Base-by-base conservation (phyloP, 2,113 vertebrate species). In the Microcebus jonahi region DNA sequence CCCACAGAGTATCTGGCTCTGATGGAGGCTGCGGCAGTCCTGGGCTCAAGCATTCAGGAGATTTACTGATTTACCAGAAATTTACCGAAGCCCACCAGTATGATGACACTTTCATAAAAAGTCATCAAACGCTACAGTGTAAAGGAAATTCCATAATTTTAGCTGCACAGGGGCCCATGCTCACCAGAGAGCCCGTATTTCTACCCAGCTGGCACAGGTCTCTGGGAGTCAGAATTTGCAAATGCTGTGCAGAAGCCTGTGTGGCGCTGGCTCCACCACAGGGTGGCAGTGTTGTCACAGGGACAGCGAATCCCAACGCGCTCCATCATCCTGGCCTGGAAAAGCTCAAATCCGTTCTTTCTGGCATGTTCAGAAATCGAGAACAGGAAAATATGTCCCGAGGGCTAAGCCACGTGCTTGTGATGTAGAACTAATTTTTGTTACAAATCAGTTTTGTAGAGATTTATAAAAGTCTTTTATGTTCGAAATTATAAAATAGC, bases 221-320 rank as follows among this genome's bases (percentile, higher is more conserved):
- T n/a, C 45, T 5, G 2, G 53, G 0, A 6, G 42, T 5, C 5
- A 73, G 88, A 48, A 20, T 18, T 3, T 12, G 2, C 1, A 29
- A 45, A 27, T 9, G 1, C 10, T n/a, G 27, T 36, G 0, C 0
- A 12, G 4, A 48, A 76, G 17, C 1, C 8, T 50, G 50, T 63
- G 68, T 55, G 39, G 61, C 80, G 13, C 81, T 1, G 0, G 23
- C 4, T 76, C 55, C 57, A 68, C 98, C 98, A 29, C 98, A 68
- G 88, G 98, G 97, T 98, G 98, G 86, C 98, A 96, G 96, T 98
- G 13, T 98, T 85, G 42, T 68, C 97, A 90, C 91, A 88, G 45
- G 79, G 94, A 95, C 48, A 29, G 57, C 0, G 7, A 8, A 34
- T 73, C 36, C 17, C 29, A 50, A 87, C 91, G 27, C 73, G 90